A percentile compares a stretch with the other conserved stretches of the same genome.
Conservation (phyloP, 2,888 invertebrate species). For the Xylocampa areola region DNA sequence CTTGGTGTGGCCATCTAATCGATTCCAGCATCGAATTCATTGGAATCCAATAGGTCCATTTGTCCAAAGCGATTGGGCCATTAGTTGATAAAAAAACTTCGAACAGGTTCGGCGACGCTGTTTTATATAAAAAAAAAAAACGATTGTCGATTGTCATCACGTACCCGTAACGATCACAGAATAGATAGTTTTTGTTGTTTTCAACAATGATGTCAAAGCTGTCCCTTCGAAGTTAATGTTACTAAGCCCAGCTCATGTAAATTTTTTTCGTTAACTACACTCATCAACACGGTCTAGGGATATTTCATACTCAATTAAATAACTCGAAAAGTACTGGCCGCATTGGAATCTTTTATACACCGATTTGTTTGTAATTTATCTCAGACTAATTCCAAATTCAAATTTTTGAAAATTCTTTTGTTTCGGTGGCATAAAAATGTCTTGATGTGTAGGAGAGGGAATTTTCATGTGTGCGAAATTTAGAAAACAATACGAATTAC, state of each 20-base stretch:
- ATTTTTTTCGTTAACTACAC: background rate
- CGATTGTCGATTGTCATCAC: conserved; percentile 7
- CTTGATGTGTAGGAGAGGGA: too few species aligned
- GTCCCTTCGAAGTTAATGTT: background rate
- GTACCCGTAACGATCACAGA: conserved; percentile 4
- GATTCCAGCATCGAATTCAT: conserved; percentile 12
- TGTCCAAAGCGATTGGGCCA: conserved; percentile 37
- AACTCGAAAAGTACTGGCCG: too few species aligned
- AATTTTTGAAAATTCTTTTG: too few species aligned
- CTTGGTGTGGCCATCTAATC: conserved; percentile 15
- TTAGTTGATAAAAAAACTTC: conserved; percentile 24
- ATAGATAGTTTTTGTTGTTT: background rate
- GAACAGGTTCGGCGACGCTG: conserved; percentile 18
- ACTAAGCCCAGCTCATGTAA: background rate
- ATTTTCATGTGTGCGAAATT: too few species aligned
- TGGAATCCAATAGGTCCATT: conserved; percentile 31
- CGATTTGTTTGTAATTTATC: too few species aligned
- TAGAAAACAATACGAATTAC: too few species aligned
- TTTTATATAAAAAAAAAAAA: conserved; percentile 1
- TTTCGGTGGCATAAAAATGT: too few species aligned
- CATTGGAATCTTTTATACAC: too few species aligned
- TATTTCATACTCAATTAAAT: too few species aligned
- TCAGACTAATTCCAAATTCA: too few species aligned
- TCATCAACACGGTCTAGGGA: too few species aligned
- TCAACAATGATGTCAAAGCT: background rate